Conservation (phyloP, 2,113 vertebrate species). For the Protobothrops mucrosquamatus region DNA sequence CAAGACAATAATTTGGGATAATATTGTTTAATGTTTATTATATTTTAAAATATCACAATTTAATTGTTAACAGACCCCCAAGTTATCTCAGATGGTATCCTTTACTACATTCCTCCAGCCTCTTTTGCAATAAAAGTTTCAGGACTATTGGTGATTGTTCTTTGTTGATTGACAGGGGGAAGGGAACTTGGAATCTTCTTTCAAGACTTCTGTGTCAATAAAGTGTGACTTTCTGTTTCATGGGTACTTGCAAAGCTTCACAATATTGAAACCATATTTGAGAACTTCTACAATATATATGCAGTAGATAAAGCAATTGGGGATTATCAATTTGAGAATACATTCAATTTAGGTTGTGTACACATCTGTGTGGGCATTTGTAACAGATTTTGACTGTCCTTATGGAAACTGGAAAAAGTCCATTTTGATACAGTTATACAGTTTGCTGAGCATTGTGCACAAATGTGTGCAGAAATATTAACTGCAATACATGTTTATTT, state of each 20-base stretch:
- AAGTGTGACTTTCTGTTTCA: not conserved
- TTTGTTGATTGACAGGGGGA: not conserved
- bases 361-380: not conserved
- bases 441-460: not conserved
- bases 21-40: not conserved
- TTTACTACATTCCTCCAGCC: not conserved
- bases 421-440: constrained; percentile 3
- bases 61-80: not conserved
- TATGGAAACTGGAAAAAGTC: not conserved
- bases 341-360: not conserved
- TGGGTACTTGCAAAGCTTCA: not conserved
- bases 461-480: not conserved
- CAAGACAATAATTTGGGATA: not conserved
- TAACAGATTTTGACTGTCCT: constrained; percentile 23
- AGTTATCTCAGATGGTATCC: not conserved
- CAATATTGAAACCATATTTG: not conserved
- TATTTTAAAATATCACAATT: not conserved
- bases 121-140: not conserved
- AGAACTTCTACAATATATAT: not conserved
- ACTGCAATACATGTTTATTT: constrained; percentile 19
- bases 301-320: not conserved
- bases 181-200: not conserved
- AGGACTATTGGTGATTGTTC: not conserved
- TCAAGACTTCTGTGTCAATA: not conserved
- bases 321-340: not conserved